These are phyloP conservation scores for Ailurus styani DNA, from an alignment of 2,113 vertebrate species.

Conservation along the genomic window DNA sequence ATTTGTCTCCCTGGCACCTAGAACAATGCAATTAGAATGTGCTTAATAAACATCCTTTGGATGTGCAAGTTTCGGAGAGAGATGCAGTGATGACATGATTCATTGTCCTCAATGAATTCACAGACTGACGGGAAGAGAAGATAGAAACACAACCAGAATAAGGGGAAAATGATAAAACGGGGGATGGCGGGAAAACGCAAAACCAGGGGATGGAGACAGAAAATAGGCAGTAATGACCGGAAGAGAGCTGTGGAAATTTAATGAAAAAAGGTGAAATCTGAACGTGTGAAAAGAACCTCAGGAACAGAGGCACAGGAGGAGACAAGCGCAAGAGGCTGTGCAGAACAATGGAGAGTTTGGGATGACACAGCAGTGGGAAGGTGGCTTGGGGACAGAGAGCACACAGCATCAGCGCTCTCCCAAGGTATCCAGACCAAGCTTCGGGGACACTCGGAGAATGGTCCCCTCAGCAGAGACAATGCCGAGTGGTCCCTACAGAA, in stretches of 20 bases:
- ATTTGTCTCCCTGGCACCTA: not conserved
- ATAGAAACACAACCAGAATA: not conserved
- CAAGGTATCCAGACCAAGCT: not conserved
- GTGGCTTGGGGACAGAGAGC: rapidly evolving
- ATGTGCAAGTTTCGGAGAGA: not conserved
- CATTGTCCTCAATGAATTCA: not conserved
- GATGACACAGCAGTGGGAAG: rapidly evolving
- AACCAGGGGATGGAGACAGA: not conserved
- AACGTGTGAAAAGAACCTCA: not conserved
- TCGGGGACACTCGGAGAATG: not conserved
- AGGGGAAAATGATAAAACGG: not conserved
- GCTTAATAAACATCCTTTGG: not conserved
- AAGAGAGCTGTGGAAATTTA: not conserved
- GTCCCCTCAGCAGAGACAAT: rapidly evolving
- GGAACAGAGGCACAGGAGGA: not conserved
- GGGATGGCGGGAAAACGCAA: not conserved
- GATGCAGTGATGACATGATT: not conserved
- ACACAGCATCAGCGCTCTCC: too few relatives aligned
- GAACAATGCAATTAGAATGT: not conserved
- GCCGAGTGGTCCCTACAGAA: rapidly evolving
- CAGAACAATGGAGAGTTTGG: rapidly evolving
- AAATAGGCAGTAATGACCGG: not conserved
- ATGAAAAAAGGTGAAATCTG: not conserved
- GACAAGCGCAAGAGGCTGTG: not conserved
- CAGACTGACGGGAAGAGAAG: not conserved